A percentile compares a stretch with the other conserved stretches of the same genome.
Evolutionary conservation across 2,113 vertebrate genomes (phyloP).

Genomic region (Pristiophorus japonicus): DNA sequence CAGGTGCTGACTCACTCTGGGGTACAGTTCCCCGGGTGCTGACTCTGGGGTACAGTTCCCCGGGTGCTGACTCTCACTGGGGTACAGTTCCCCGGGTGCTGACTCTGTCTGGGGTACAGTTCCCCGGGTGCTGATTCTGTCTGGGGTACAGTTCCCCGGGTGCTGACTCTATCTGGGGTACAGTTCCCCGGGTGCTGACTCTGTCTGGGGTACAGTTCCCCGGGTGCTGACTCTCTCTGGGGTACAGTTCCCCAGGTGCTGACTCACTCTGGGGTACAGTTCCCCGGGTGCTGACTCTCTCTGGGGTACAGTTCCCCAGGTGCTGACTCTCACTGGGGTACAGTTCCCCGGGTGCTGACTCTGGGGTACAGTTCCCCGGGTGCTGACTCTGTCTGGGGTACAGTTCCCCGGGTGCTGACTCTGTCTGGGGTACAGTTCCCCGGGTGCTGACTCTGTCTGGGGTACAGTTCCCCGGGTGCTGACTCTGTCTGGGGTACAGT

Average conservation of each 20-base stretch:
- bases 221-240: too few relatives aligned
- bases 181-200: not conserved
- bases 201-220: too few relatives aligned
- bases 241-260: too few relatives aligned
- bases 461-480: not conserved
- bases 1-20: not conserved
- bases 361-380: not conserved
- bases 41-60: too few relatives aligned
- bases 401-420: not conserved
- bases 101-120: not conserved
- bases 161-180: not conserved
- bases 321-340: too few relatives aligned
- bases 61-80: too few relatives aligned
- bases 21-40: too few relatives aligned
- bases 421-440: not conserved
- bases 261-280: too few relatives aligned
- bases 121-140: not conserved
- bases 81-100: too few relatives aligned
- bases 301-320: too few relatives aligned
- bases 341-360: not conserved
- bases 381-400: not conserved
- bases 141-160: not conserved
- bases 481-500: too few relatives aligned
- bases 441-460: not conserved
- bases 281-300: too few relatives aligned